A percentile compares a stretch with the other conserved stretches of the same genome.
phyloP scores from a whole-genome alignment of 2,113 vertebrate genomes.

The Trachemys scripta region DNA sequence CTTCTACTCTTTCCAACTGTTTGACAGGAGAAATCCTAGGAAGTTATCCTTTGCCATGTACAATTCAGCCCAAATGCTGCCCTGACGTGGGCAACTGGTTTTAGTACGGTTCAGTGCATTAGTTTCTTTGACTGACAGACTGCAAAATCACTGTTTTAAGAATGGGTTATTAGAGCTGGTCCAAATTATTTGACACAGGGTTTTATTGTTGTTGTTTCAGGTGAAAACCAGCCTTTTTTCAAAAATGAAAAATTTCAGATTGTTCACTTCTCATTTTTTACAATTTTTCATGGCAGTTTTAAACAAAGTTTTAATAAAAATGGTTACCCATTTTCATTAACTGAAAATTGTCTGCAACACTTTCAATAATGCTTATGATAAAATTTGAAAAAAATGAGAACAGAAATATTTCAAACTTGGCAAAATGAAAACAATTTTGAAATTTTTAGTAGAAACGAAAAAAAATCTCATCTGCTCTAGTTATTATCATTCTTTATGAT shows the following conservation, averaged over 20 bases:
- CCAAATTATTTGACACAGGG: not conserved
- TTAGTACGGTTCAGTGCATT: not conserved
- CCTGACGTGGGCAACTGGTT: not conserved
- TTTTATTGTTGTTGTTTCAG: not conserved
- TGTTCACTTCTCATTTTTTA: not conserved
- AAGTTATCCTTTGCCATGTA: not conserved
- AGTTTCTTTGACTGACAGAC: not conserved
- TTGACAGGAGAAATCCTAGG: not conserved
- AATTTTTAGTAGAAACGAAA: not conserved
- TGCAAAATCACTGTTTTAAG: not conserved
- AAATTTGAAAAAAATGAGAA: not conserved
- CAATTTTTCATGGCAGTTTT: not conserved
- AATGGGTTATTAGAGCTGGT: not conserved
- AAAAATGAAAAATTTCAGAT: not conserved
- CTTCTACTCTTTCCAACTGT: not conserved
- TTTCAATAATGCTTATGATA: not conserved
- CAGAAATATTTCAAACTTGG: not conserved
- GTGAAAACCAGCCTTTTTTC: not conserved
- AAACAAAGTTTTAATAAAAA: not conserved
- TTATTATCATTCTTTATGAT: not conserved
- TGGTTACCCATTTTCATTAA: not conserved
- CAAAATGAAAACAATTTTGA: not conserved
- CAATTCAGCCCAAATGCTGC: not conserved
- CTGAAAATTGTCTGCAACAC: not conserved
- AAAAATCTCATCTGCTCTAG: not conserved